phyloP scores from a whole-genome alignment of 2,113 vertebrate species.

The Cranoglanis bouderius region DNA sequence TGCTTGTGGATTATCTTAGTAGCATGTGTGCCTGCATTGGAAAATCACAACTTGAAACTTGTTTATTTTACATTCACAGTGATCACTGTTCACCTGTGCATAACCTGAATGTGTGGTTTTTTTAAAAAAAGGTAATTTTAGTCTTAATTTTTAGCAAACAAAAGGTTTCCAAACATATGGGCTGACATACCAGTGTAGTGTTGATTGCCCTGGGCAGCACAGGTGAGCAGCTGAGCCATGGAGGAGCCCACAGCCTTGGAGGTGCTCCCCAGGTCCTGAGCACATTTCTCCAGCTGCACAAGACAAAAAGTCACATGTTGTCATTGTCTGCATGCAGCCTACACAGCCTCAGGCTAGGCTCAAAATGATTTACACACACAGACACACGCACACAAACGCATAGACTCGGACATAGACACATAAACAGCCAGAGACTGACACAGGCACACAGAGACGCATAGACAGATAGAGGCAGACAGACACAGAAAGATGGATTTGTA shows the following conservation, averaged over 20 bases:
- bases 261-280: slow-evolving; percentile 95
- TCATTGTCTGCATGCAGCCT: neutral
- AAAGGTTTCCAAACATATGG: neutral
- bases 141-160: neutral
- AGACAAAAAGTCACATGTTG: slow-evolving; percentile 7
- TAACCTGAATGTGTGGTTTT: neutral
- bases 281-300: slow-evolving; percentile 92
- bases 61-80: neutral
- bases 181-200: slow-evolving; percentile 89
- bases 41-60: neutral
- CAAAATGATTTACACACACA: neutral
- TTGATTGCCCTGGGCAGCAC: slow-evolving; percentile 96
- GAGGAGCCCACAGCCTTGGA: slow-evolving; percentile 97
- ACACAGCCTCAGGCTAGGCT: neutral
- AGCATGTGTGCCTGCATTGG: too few species aligned
- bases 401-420: slow-evolving; percentile 36
- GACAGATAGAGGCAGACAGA: neutral
- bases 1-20: neutral
- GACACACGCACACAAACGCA: neutral
- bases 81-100: neutral
- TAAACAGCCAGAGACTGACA: neutral
- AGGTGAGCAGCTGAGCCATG: slow-evolving; percentile 96
- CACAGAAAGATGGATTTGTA: neutral
- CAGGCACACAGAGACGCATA: slow-evolving; percentile 7
- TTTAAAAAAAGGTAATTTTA: neutral